These are phyloP conservation scores for Heliothis peltigera DNA, from an alignment of 2,888 invertebrate species.

Conservation along the genomic window DNA sequence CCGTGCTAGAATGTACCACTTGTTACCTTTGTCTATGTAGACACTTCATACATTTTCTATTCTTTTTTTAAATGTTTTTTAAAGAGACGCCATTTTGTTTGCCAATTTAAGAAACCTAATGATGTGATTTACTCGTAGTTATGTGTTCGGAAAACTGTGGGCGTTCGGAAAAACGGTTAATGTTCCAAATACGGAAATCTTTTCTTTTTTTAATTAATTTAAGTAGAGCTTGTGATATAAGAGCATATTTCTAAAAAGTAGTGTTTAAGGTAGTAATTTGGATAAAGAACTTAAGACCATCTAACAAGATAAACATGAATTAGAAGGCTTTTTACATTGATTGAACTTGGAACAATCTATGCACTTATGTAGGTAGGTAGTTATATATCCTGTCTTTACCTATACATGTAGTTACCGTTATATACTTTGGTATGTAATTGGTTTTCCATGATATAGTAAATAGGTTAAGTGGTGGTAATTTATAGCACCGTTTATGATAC, in stretches of 20 bases:
- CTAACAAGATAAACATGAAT: too few relatives aligned
- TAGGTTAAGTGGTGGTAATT: constrained; percentile 36
- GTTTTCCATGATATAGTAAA: constrained; percentile 22
- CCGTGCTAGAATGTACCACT: constrained; percentile 69
- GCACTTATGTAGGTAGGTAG: not conserved
- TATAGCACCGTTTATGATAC: constrained; percentile 41
- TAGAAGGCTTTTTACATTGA: too few relatives aligned
- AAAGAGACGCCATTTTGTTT: not conserved
- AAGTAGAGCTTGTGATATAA: too few relatives aligned
- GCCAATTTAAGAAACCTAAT: too few relatives aligned
- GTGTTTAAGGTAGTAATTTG: too few relatives aligned
- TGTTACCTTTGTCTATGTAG: constrained; percentile 46
- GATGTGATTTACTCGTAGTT: too few relatives aligned
- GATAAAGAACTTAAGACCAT: too few relatives aligned
- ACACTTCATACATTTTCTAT: not conserved
- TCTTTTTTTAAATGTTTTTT: not conserved
- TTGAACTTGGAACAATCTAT: not conserved
- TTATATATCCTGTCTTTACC: constrained; percentile 9
- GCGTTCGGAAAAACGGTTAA: too few relatives aligned
- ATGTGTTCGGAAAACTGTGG: too few relatives aligned
- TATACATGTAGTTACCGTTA: constrained; percentile 5
- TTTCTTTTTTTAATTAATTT: too few relatives aligned
- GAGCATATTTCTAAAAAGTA: too few relatives aligned
- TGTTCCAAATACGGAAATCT: too few relatives aligned
- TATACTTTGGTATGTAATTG: constrained; percentile 26